These are phyloP conservation scores for Araneus ventricosus DNA, from an alignment of 1,140 invertebrate species.

Conservation along the genomic window DNA sequence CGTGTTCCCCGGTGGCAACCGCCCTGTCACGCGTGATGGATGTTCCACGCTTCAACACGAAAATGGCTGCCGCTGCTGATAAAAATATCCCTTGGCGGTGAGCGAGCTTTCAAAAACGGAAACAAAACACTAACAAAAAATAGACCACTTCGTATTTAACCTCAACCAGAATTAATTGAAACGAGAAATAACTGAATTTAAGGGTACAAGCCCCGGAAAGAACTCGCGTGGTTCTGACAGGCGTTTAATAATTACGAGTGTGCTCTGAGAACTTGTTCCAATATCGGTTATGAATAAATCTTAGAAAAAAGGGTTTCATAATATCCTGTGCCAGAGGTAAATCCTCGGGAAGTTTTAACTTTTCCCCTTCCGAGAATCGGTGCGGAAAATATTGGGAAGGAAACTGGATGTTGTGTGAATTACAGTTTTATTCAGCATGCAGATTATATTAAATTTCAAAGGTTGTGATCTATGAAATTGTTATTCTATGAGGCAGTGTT, in stretches of 20 bases:
- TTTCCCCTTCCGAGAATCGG: no score
- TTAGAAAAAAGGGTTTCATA: neutral
- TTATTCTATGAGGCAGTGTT: no score
- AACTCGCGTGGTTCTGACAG: neutral
- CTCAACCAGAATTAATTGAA: slow-evolving; percentile 55
- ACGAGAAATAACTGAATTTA: neutral
- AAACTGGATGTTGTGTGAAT: no score
- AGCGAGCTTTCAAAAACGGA: slow-evolving; percentile 28
- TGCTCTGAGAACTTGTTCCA: neutral
- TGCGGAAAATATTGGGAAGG: no score
- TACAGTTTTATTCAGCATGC: no score
- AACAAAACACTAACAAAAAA: slow-evolving; percentile 18
- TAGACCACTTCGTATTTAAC: slow-evolving; percentile 23
- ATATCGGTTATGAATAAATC: neutral
- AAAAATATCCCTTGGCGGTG: slow-evolving; percentile 48
- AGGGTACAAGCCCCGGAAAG: neutral
- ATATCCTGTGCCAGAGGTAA: no score
- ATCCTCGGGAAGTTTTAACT: no score
- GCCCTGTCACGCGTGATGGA: slow-evolving; percentile 67
- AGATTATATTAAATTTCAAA: no score
- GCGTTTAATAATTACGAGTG: neutral
- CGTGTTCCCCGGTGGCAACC: slow-evolving; percentile 60
- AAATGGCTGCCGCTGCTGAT: slow-evolving; percentile 64
- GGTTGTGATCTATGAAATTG: no score
- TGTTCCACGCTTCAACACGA: slow-evolving; percentile 69